Evolutionary conservation across 2,888 invertebrate species (phyloP).

Genomic region (Drosophila nigritarsus): DNA sequence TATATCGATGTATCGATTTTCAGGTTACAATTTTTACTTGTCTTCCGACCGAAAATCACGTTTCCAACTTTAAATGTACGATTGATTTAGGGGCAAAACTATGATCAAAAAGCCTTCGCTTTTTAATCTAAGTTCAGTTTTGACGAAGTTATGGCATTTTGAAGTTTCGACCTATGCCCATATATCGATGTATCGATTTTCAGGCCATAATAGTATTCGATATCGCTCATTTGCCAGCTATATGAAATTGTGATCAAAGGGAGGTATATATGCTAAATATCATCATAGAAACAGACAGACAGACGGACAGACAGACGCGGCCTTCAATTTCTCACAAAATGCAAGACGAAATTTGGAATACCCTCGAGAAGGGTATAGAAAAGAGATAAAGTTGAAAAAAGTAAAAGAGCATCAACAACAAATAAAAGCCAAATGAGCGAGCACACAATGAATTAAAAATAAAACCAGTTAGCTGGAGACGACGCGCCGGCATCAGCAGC

Average conservation of each 20-base stretch:
- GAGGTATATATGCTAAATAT: background rate
- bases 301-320: background rate
- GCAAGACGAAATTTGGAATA: background rate
- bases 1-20: no score
- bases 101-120: no score
- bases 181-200: no score
- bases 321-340: background rate
- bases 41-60: no score
- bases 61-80: no score
- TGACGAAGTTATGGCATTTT: no score
- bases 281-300: background rate
- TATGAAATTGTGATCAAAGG: background rate
- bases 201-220: background rate
- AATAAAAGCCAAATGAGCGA: slow-evolving; percentile 46
- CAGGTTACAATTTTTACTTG: no score
- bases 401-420: slow-evolving; percentile 46
- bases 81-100: no score
- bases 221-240: background rate
- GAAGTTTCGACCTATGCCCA: no score
- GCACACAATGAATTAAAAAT: slow-evolving; percentile 49
- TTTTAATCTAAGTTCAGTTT: no score
- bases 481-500: slow-evolving; percentile 23
- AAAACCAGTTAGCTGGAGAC: slow-evolving; percentile 56
- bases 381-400: slow-evolving; percentile 46
- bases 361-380: background rate